Percentiles rank a stretch among this genome's conserved stretches.
Conservation (phyloP, 1,140 invertebrate genomes). For the Euschistus heros region DNA sequence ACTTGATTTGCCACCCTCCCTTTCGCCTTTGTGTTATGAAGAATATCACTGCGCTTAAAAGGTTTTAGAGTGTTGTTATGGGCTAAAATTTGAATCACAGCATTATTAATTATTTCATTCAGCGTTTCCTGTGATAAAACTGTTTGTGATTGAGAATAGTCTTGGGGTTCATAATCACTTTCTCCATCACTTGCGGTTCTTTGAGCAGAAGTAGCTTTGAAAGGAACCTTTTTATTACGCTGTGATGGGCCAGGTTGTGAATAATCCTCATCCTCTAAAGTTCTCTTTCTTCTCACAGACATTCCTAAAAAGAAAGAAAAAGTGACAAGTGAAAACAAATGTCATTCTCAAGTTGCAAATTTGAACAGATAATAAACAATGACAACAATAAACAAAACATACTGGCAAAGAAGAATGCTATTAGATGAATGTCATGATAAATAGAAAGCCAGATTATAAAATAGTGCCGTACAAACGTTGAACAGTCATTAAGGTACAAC, state of each 20-base stretch:
- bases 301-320: background rate
- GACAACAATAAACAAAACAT: no score
- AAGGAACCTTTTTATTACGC: background rate
- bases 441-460: no score
- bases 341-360: no score
- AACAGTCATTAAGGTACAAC: no score
- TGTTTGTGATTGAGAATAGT: conserved; percentile 4
- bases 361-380: no score
- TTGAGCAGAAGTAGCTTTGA: background rate
- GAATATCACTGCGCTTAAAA: conserved; percentile 2
- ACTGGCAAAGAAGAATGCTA: no score
- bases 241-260: background rate
- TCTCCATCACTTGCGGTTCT: background rate
- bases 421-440: no score
- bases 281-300: conserved; percentile 9
- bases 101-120: background rate
- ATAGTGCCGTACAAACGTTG: no score
- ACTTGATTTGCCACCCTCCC: conserved; percentile 1
- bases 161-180: background rate
- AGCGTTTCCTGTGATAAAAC: background rate
- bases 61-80: conserved; percentile 13
- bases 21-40: conserved; percentile 10
- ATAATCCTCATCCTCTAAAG: background rate
- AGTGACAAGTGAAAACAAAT: no score
- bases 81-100: conserved; percentile 4